Percentiles rank a stretch among this genome's conserved stretches.
These are phyloP conservation scores for Macroramphosus scolopax DNA, from an alignment of 2,797 vertebrate species.

Conservation along the genomic window DNA sequence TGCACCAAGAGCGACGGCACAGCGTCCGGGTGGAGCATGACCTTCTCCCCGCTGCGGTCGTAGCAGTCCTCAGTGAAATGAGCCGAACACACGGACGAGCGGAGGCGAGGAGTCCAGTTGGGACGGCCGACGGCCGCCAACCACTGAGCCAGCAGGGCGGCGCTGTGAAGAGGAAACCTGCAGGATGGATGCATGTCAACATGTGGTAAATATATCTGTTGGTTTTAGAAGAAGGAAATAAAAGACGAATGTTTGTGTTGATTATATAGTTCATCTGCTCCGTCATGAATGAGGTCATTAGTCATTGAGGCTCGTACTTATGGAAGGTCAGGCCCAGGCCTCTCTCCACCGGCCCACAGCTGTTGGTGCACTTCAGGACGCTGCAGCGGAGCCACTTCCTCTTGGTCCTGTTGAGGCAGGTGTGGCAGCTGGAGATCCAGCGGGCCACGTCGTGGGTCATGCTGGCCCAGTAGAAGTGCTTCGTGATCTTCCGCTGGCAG, in stretches of 20 bases:
- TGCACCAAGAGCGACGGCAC: conserved; percentile 59
- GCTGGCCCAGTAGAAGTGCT: conserved; percentile 65
- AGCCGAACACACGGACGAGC: conserved; percentile 66
- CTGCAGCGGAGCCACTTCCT: conserved; percentile 67
- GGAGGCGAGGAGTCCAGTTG: conserved; percentile 62
- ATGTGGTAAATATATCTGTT: fast-evolving
- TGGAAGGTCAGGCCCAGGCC: conserved; percentile 70
- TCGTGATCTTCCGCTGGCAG: conserved; percentile 52
- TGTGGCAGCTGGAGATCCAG: conserved; percentile 67
- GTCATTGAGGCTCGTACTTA: conserved; percentile 48
- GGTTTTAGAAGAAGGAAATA: too few species aligned
- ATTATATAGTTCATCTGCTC: too few species aligned
- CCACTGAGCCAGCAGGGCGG: conserved; percentile 55
- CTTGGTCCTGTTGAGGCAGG: conserved; percentile 58
- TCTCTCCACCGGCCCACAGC: conserved; percentile 63
- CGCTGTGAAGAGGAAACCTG: conserved; percentile 68
- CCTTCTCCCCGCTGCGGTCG: conserved; percentile 39
- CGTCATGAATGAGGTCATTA: too few species aligned
- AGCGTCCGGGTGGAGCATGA: conserved; percentile 44
- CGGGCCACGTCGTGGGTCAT: conserved; percentile 60
- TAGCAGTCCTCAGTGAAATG: conserved; percentile 72
- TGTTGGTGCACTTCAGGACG: conserved; percentile 64
- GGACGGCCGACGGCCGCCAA: conserved; percentile 56
- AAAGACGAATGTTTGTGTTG: too few species aligned
- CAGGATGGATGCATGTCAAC: too few species aligned